Conservation (phyloP, 2,888 invertebrate species). For the Microplitis manilae region DNA sequence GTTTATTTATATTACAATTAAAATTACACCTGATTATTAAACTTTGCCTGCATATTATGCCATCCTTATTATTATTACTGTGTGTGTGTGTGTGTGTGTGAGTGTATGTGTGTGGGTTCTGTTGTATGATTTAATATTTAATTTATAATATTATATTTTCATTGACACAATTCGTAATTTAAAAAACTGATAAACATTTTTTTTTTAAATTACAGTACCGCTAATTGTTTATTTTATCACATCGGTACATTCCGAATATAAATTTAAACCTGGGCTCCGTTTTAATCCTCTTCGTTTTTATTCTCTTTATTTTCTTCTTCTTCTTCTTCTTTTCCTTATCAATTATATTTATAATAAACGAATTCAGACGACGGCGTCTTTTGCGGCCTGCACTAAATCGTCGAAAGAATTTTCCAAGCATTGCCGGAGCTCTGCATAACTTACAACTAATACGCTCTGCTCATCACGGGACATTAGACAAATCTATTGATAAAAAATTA, state of each 20-base stretch:
- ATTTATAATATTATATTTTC: slow-evolving; percentile 30
- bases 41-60: background rate
- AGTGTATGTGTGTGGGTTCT: too few species aligned
- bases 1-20: slow-evolving; percentile 26
- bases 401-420: slow-evolving; percentile 94
- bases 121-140: slow-evolving; percentile 45
- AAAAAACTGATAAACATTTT: slow-evolving; percentile 32
- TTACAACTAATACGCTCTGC: slow-evolving; percentile 95
- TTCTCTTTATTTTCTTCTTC: slow-evolving; percentile 10
- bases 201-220: slow-evolving; percentile 62
- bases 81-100: slow-evolving; percentile 45
- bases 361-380: slow-evolving; percentile 57
- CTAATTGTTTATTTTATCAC: slow-evolving; percentile 69
- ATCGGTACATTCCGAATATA: slow-evolving; percentile 60
- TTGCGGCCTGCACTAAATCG: slow-evolving; percentile 80
- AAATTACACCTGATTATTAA: background rate
- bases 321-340: slow-evolving; percentile 23
- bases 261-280: slow-evolving; percentile 32
- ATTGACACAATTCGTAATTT: slow-evolving; percentile 30
- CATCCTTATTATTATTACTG: slow-evolving; percentile 6
- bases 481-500: slow-evolving; percentile 76
- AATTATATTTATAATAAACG: background rate
- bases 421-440: slow-evolving; percentile 95
- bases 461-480: slow-evolving; percentile 97
- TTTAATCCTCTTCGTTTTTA: slow-evolving; percentile 32